phyloP scores from a whole-genome alignment of 2,797 vertebrate genomes.

The Oreochromis mossambicus region DNA sequence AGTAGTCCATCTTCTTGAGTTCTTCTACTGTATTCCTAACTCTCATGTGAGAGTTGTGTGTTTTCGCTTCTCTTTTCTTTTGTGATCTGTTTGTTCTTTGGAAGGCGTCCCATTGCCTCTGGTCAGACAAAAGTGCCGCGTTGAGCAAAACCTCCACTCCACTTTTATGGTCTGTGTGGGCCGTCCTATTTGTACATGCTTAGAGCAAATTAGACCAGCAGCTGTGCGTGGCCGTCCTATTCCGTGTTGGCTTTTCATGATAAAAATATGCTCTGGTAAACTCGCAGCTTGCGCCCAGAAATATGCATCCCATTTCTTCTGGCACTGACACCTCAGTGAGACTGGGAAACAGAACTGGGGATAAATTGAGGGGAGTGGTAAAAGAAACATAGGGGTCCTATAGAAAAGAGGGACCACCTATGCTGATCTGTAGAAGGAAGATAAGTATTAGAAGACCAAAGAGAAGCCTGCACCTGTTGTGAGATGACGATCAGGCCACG shows the following conservation, averaged over 20 bases:
- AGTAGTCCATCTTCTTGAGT: constrained; percentile 7
- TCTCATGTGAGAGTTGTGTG: constrained; percentile 27
- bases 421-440: constrained; percentile 67
- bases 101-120: constrained; percentile 64
- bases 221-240: constrained; percentile 71
- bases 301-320: constrained; percentile 65
- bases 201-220: constrained; percentile 80
- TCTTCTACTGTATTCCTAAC: constrained; percentile 43
- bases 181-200: constrained; percentile 79
- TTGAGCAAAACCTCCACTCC: constrained; percentile 82
- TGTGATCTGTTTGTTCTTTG: constrained; percentile 73
- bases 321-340: constrained; percentile 56
- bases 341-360: constrained; percentile 25
- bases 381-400: neutral
- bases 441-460: constrained; percentile 17
- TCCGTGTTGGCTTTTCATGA: constrained; percentile 78
- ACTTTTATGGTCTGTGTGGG: constrained; percentile 75
- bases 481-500: constrained; percentile 44
- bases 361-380: constrained; percentile 24
- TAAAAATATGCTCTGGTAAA: constrained; percentile 80
- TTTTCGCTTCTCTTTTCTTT: constrained; percentile 61
- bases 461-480: constrained; percentile 62
- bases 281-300: constrained; percentile 70
- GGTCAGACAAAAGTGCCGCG: constrained; percentile 76
- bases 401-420: constrained; percentile 63